A percentile compares a stretch with the other conserved stretches of the same genome.
These are phyloP conservation scores for Cardinalis cardinalis DNA, from an alignment of 2,113 vertebrate species.

Conservation along the genomic window DNA sequence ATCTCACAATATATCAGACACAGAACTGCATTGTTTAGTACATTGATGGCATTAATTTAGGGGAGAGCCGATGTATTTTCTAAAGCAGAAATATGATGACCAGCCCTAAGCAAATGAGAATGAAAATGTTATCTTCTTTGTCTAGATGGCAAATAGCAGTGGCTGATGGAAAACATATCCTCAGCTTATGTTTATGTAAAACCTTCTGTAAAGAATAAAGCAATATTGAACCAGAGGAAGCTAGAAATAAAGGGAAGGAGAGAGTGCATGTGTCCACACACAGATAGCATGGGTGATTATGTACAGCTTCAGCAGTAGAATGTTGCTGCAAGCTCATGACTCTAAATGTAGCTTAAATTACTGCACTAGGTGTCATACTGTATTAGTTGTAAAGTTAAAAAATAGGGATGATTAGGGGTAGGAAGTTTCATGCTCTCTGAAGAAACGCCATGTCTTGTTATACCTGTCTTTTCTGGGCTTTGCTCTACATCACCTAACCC, in stretches of 20 bases:
- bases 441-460: not conserved
- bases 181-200: constrained; percentile 22
- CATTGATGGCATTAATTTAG: constrained; percentile 41
- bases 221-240: not conserved
- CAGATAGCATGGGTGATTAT: not conserved
- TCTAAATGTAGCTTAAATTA: not conserved
- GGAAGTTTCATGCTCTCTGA: not conserved
- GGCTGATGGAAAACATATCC: constrained; percentile 25
- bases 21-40: constrained; percentile 37
- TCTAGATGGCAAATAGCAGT: constrained; percentile 21
- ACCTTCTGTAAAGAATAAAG: not conserved
- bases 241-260: not conserved
- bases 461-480: not conserved
- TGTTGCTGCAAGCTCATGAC: not conserved
- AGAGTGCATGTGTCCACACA: not conserved
- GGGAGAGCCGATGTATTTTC: constrained; percentile 35
- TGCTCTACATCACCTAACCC: not conserved
- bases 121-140: constrained; percentile 24
- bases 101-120: constrained; percentile 47
- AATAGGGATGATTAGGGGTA: not conserved
- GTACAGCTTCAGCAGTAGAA: not conserved
- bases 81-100: constrained; percentile 45
- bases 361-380: not conserved
- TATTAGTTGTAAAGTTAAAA: not conserved
- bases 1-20: constrained; percentile 48